Evolutionary conservation across 1,140 invertebrate genomes (phyloP).

Genomic region (Pentalonia nigronervosa): DNA sequence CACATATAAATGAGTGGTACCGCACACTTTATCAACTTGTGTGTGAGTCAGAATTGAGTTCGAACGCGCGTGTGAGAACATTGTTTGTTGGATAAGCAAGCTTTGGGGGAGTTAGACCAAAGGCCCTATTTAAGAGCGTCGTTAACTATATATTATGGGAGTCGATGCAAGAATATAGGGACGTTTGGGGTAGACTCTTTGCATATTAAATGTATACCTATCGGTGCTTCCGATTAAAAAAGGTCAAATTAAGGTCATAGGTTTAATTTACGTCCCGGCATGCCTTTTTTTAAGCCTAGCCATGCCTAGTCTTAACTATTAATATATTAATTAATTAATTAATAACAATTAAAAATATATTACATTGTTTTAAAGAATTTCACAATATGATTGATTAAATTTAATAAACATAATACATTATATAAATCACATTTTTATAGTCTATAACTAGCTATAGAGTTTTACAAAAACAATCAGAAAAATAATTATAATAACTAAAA

Average conservation of each 20-base stretch:
- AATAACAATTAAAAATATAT: too few relatives aligned
- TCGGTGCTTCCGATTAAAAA: background rate
- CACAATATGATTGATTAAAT: background rate
- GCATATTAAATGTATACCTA: background rate
- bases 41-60: background rate
- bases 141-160: background rate
- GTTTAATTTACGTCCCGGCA: too few relatives aligned
- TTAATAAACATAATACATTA: background rate
- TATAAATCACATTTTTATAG: background rate
- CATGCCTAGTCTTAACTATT: too few relatives aligned
- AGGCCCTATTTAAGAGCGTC: background rate
- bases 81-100: background rate
- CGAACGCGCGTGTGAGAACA: background rate
- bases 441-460: too few relatives aligned
- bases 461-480: too few relatives aligned
- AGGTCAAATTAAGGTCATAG: background rate
- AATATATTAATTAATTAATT: too few relatives aligned
- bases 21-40: accelerated
- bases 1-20: background rate
- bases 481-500: too few relatives aligned
- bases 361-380: background rate
- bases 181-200: background rate
- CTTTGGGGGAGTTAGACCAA: background rate
- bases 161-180: background rate
- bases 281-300: too few relatives aligned